Base-by-base conservation (phyloP, 1,140 invertebrate genomes). In the Drosophila pallidifrons region DNA sequence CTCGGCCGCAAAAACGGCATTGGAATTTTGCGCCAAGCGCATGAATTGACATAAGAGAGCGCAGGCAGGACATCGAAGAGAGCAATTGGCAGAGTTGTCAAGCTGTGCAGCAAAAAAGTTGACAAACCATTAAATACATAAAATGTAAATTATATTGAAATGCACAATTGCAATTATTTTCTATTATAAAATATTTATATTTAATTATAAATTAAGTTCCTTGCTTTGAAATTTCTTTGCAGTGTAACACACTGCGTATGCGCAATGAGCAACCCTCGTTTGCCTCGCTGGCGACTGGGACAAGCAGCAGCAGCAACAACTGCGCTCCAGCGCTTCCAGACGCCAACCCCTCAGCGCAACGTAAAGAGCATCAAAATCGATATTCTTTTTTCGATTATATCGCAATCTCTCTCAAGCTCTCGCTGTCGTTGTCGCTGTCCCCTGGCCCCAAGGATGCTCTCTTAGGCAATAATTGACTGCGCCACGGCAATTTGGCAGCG, bases 1-100 rank as follows among this genome's bases (percentile, higher is more conserved):
- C 63, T 73, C 57, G 35, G 47, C 47, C 28, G 45, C 32, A 52
- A 54, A 25, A 63, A 68, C 67, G 81, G 71, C 69, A 75, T 87
- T 87, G 83, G 83, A 87, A 87, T 87, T 87, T 89, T 83, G 69
- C 77, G 83, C 65, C 77, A 82, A 55, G 35, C 66, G 70, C 13
- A 60, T 30, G 45, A 38, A 38, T 49, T 47, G 58, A 15, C 60
- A n/a, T 43, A 79, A 87, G 83, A 87, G 83, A 87, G 80, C 43
- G 43, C 20, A 41, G 2, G 2, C 28, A 79, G 82, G 75, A 86
- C 45, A 55, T 28, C 10, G 71, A 81, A 85, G 78, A 81, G 82
- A 61, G 77, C 64, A 66, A 4, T 1, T 0, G 15, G 28, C 10
- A 87, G 83, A 13, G 76, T 74, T 87, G 79, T 28, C 72, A 54